Percentiles rank a stretch among this genome's conserved stretches.
These are phyloP conservation scores for Eubucco bourcierii DNA, from an alignment of 2,113 vertebrate genomes.

Conservation along the genomic window DNA sequence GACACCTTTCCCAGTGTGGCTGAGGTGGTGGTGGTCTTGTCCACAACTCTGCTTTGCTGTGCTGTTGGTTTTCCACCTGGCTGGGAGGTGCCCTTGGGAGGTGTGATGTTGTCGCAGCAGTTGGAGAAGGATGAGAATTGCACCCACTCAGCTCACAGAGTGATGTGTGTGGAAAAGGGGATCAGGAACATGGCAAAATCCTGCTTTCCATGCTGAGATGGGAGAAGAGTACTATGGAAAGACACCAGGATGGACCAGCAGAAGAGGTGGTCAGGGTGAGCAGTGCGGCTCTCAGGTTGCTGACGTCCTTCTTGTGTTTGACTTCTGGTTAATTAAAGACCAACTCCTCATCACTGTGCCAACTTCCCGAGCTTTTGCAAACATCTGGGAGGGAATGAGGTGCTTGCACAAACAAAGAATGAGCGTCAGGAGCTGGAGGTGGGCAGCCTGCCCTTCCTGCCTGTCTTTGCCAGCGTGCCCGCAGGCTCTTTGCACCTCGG, in stretches of 20 bases:
- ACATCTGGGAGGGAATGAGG: background rate
- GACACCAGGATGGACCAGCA: accelerated
- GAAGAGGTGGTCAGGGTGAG: background rate
- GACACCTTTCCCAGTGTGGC: background rate
- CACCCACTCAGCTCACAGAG: background rate
- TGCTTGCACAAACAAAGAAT: background rate
- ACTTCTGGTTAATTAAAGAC: constrained; percentile 17
- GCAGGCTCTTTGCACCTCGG: background rate
- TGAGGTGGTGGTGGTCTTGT: background rate
- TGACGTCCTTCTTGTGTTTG: background rate
- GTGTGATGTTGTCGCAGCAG: accelerated
- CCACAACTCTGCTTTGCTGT: background rate
- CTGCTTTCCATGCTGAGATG: accelerated
- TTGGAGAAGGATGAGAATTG: accelerated
- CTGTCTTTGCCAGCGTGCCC: background rate
- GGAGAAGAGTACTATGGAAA: background rate
- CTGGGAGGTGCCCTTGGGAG: background rate
- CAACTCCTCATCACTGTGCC: background rate
- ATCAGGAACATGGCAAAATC: background rate
- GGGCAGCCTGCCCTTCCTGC: background rate
- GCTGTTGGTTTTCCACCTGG: background rate
- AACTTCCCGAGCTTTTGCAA: background rate
- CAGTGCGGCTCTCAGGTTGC: background rate
- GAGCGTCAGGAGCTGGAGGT: background rate
- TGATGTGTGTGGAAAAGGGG: background rate